Evolutionary conservation across 2,113 vertebrate genomes (phyloP).

Genomic region (Cebidichthys violaceus): DNA sequence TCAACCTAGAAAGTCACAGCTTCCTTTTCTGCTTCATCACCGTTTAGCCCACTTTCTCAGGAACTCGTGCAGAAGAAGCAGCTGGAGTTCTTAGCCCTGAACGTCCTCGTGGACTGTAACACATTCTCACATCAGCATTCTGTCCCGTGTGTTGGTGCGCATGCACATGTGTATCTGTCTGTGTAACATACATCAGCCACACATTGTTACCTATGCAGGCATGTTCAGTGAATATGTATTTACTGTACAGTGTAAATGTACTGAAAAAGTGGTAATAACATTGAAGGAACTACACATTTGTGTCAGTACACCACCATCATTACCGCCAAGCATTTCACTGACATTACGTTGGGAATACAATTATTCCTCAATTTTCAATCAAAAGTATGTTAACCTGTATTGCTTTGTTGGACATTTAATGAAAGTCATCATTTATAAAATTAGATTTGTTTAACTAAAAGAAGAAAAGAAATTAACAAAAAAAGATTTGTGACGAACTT

Average conservation of each 20-base stretch:
- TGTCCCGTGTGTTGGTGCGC: constrained; percentile 6
- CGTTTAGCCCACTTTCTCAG: constrained; percentile 38
- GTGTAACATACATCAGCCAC: constrained; percentile 8
- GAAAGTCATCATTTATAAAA: neutral
- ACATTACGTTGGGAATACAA: neutral
- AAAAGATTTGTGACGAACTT: too few relatives aligned
- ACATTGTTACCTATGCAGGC: neutral
- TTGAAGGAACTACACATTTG: neutral
- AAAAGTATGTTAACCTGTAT: neutral
- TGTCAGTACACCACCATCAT: neutral
- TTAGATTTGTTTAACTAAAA: too few relatives aligned
- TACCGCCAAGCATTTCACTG: neutral
- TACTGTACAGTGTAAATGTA: neutral
- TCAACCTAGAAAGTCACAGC: constrained; percentile 26
- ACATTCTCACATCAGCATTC: neutral
- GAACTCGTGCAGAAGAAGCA: constrained; percentile 48
- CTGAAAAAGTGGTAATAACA: neutral
- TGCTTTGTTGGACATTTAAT: neutral
- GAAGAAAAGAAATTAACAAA: neutral
- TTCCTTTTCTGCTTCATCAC: constrained; percentile 67
- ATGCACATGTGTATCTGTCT: neutral
- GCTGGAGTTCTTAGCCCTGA: constrained; percentile 1
- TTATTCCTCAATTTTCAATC: neutral
- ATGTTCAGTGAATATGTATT: neutral
- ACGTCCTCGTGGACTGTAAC: neutral